Evolutionary conservation across 2,113 vertebrate genomes (phyloP).

Genomic region (Macquaria australasica): DNA sequence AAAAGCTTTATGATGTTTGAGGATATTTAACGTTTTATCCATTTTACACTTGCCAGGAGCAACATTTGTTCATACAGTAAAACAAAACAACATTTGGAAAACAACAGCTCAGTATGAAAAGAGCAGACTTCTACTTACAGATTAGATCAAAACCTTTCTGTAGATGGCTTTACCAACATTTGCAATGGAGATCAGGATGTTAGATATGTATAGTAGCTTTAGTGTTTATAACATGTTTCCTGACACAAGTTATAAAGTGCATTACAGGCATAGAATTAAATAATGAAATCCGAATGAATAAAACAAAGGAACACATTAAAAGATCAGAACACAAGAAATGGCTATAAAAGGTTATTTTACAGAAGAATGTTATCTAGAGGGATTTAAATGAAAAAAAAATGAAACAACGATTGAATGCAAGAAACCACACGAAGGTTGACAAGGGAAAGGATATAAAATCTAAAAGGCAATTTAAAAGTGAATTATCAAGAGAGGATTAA

Average conservation of each 20-base stretch:
- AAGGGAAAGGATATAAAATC: slow-evolving; percentile 13
- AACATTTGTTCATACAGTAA: not conserved
- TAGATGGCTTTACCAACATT: not conserved
- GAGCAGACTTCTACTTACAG: not conserved
- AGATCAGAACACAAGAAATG: not conserved
- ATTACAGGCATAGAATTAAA: not conserved
- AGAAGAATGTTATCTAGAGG: not conserved
- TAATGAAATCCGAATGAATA: slow-evolving; percentile 12
- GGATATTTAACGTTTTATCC: not conserved
- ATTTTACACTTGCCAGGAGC: not conserved
- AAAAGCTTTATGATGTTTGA: not conserved
- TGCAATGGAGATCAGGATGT: slow-evolving; percentile 9
- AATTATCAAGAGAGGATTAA: slow-evolving; percentile 32
- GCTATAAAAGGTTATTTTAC: slow-evolving; percentile 7
- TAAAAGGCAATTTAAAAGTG: slow-evolving; percentile 22
- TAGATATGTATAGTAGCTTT: not conserved
- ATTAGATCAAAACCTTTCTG: not conserved
- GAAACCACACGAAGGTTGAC: not conserved
- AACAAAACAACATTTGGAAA: not conserved
- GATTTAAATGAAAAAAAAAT: slow-evolving; percentile 37
- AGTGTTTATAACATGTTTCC: slow-evolving; percentile 1
- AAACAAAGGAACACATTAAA: slow-evolving; percentile 9
- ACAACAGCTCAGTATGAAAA: not conserved
- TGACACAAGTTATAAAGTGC: slow-evolving; percentile 8
- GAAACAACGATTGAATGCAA: slow-evolving; percentile 25